phyloP scores from a whole-genome alignment of 1,140 invertebrate species.

The Chionoecetes opilio region DNA sequence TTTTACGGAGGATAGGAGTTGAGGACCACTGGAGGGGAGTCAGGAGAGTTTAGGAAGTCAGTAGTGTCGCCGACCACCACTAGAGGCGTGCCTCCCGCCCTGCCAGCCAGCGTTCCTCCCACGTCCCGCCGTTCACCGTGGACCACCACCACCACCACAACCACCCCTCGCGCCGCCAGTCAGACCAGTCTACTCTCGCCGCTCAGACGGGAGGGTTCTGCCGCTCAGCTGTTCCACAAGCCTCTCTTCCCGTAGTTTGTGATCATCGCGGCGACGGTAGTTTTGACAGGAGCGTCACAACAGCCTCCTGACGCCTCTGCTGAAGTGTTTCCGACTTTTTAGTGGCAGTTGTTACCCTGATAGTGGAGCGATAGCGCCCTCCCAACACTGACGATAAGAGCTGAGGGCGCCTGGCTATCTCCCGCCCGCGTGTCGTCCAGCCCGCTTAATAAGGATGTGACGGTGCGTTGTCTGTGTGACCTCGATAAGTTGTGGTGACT shows the following conservation, averaged over 20 bases:
- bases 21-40: too few relatives aligned
- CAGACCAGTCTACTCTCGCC: background rate
- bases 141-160: background rate
- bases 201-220: background rate
- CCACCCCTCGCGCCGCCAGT: too few relatives aligned
- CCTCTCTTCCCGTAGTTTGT: background rate
- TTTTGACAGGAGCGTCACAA: background rate
- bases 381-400: background rate
- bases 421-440: conserved; percentile 10
- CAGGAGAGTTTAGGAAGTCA: background rate
- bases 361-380: background rate
- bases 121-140: background rate
- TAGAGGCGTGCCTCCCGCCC: conserved; percentile 34
- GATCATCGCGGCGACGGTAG: background rate
- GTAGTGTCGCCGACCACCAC: conserved; percentile 11
- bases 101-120: background rate
- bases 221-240: background rate
- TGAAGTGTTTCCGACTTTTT: background rate
- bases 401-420: background rate
- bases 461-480: background rate
- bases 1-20: too few relatives aligned
- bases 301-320: background rate
- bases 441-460: conserved; percentile 19
- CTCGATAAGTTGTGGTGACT: background rate
- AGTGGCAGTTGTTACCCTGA: background rate